Conservation (phyloP, 2,113 vertebrate genomes). For the Calonectris borealis region DNA sequence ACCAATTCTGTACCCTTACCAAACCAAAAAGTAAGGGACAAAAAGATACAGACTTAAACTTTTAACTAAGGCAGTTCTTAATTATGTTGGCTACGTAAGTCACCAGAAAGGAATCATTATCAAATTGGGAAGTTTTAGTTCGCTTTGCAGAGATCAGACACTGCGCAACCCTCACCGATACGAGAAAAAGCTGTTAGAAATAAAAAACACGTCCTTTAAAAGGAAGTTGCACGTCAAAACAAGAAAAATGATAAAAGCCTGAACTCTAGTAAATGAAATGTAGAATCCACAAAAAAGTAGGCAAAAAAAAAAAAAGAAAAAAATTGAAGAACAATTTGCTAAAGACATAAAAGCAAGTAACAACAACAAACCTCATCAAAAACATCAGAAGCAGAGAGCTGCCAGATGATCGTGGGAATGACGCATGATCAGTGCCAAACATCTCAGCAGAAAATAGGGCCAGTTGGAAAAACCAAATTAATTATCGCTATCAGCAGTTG, state of each 20-base stretch:
- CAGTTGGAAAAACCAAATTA: slow-evolving; percentile 55
- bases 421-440: slow-evolving; percentile 23
- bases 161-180: not conserved
- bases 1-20: not conserved
- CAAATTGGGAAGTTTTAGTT: slow-evolving; percentile 13
- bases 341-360: slow-evolving; percentile 57
- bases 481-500: slow-evolving; percentile 42
- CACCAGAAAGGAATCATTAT: not conserved
- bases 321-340: slow-evolving; percentile 8
- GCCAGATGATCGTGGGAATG: slow-evolving; percentile 40
- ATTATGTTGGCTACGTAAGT: not conserved
- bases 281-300: not conserved
- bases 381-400: slow-evolving; percentile 42
- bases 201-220: not conserved
- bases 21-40: not conserved
- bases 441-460: slow-evolving; percentile 28
- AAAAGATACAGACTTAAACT: not conserved
- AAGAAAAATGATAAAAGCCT: slow-evolving; percentile 58
- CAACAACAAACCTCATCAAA: slow-evolving; percentile 39
- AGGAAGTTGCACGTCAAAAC: slow-evolving; percentile 43
- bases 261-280: not conserved
- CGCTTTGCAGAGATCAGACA: slow-evolving; percentile 15
- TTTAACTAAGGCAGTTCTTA: slow-evolving; percentile 15
- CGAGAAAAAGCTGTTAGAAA: not conserved
- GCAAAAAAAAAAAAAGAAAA: not conserved